phyloP scores from a whole-genome alignment of 2,113 vertebrate species.

The Stigmatopora argus region DNA sequence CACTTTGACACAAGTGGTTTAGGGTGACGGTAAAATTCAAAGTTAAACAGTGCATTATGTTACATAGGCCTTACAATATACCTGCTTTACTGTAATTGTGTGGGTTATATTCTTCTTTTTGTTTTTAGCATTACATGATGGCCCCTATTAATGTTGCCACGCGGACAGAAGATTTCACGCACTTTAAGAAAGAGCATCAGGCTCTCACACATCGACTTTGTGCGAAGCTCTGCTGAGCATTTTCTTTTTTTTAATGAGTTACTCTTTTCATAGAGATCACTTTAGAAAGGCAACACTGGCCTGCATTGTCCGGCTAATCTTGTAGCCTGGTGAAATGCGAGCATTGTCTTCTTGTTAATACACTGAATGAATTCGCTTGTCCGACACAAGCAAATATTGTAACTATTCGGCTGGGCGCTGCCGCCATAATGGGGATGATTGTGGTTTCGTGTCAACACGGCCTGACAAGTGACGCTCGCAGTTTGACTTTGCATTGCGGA shows the following conservation, averaged over 20 bases:
- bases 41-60: too few relatives aligned
- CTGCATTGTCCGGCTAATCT: constrained; percentile 62
- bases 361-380: constrained; percentile 68
- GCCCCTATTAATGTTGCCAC: too few relatives aligned
- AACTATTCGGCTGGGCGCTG: constrained; percentile 57
- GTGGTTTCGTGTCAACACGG: constrained; percentile 28
- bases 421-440: constrained; percentile 42
- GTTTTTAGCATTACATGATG: too few relatives aligned
- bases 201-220: constrained; percentile 32
- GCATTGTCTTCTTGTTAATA: constrained; percentile 64
- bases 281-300: constrained; percentile 58
- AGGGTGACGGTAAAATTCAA: too few relatives aligned
- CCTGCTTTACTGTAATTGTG: neutral
- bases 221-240: constrained; percentile 55
- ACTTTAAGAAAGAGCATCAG: constrained; percentile 11
- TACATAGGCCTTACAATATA: too few relatives aligned
- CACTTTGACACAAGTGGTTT: too few relatives aligned
- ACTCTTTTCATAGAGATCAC: constrained; percentile 58
- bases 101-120: too few relatives aligned
- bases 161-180: neutral
- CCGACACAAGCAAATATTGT: constrained; percentile 69
- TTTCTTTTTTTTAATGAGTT: constrained; percentile 20
- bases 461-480: neutral
- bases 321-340: constrained; percentile 52
- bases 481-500: constrained; percentile 20